phyloP scores from a whole-genome alignment of 2,113 vertebrate species.

The Lichenostomus cassidix region DNA sequence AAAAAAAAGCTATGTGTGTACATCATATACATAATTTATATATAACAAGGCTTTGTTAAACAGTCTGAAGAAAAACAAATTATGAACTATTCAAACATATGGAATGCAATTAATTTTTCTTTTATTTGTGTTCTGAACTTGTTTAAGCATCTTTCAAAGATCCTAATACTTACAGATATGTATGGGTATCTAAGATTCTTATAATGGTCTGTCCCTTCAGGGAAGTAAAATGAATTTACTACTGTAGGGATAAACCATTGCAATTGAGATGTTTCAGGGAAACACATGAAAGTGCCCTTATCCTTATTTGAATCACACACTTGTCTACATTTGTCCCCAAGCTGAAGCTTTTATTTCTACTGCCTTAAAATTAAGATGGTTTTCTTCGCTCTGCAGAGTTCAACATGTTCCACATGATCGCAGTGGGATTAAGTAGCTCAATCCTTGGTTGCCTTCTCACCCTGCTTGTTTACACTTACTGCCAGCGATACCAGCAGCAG shows the following conservation, averaged over 20 bases:
- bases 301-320: background rate
- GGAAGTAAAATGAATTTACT: background rate
- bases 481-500: conserved; percentile 94
- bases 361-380: background rate
- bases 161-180: background rate
- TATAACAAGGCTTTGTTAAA: background rate
- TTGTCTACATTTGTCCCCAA: background rate
- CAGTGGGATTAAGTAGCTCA: conserved; percentile 93
- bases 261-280: background rate
- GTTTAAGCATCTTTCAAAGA: background rate
- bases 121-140: background rate
- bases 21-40: background rate
- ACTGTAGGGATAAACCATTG: background rate
- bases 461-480: conserved; percentile 92
- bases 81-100: background rate
- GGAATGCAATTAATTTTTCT: background rate
- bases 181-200: background rate
- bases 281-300: background rate
- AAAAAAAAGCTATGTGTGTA: background rate
- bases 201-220: background rate
- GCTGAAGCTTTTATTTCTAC: background rate
- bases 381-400: conserved; percentile 79
- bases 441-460: conserved; percentile 95
- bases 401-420: conserved; percentile 97
- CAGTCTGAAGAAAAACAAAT: background rate